phyloP scores from a whole-genome alignment of 2,797 vertebrate species.

The Coluber constrictor region DNA sequence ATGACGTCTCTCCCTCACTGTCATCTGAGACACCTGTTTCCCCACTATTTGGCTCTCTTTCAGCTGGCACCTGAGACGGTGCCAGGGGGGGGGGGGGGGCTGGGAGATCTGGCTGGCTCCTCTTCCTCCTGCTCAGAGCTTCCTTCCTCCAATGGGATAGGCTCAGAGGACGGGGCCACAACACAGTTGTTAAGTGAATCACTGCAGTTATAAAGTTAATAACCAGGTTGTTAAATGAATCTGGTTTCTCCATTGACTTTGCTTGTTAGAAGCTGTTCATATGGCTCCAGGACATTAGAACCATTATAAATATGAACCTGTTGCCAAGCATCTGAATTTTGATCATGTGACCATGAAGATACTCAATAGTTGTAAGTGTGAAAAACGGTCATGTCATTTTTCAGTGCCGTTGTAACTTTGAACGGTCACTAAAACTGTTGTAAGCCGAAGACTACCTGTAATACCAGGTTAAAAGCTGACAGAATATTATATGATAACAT shows the following conservation, averaged over 20 bases:
- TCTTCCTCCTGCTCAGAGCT: too few species aligned
- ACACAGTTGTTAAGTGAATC: too few species aligned
- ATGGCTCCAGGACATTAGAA: not conserved
- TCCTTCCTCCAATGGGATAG: too few species aligned
- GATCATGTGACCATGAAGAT: not conserved
- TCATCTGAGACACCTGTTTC: too few species aligned
- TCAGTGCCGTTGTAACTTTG: not conserved
- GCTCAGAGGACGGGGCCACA: too few species aligned
- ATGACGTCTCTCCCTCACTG: too few species aligned
- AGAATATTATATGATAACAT: not conserved
- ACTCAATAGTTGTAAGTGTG: not conserved
- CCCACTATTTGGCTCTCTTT: too few species aligned
- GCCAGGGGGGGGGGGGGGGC: too few species aligned
- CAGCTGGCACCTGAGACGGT: too few species aligned
- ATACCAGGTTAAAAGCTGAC: not conserved
- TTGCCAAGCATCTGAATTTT: not conserved
- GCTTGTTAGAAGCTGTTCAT: not conserved
- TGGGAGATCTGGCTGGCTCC: too few species aligned
- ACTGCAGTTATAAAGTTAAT: not conserved
- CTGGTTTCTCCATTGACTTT: not conserved
- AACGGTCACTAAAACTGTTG: not conserved
- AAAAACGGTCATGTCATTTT: not conserved
- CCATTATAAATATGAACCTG: not conserved
- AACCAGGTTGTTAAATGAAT: not conserved
- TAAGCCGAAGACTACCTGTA: not conserved